Evolutionary conservation across 2,797 vertebrate species (phyloP).

Genomic region (Lepilemur septentrionalis): DNA sequence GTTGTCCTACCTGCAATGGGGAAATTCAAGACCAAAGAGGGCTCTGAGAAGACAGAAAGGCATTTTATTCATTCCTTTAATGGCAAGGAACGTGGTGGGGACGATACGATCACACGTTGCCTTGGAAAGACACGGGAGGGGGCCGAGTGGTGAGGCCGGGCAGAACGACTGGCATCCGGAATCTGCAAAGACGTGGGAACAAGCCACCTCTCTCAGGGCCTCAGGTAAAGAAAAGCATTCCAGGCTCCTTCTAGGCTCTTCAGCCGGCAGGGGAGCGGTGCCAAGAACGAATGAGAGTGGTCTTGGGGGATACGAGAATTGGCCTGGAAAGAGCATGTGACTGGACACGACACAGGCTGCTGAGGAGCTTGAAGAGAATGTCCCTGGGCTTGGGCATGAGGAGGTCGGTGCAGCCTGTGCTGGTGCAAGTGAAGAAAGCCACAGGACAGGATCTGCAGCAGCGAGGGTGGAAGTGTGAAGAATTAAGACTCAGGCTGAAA

Average conservation of each 20-base stretch:
- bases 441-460: not conserved
- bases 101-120: not conserved
- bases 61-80: not conserved
- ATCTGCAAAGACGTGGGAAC: not conserved
- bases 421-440: not conserved
- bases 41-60: not conserved
- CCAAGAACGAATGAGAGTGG: not conserved
- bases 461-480: fast-evolving
- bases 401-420: too few relatives aligned
- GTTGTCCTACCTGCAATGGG: not conserved
- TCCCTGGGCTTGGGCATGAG: not conserved
- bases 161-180: not conserved
- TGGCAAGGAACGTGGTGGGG: not conserved
- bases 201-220: not conserved
- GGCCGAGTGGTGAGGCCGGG: not conserved
- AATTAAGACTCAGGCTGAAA: not conserved
- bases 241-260: not conserved
- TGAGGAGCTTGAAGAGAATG: not conserved
- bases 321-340: not conserved
- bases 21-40: not conserved
- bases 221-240: not conserved
- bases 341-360: not conserved
- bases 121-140: not conserved
- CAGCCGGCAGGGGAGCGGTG: not conserved
- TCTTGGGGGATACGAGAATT: not conserved